Conservation (phyloP, 2,113 vertebrate genomes). For the Notarius lentiginosus region DNA sequence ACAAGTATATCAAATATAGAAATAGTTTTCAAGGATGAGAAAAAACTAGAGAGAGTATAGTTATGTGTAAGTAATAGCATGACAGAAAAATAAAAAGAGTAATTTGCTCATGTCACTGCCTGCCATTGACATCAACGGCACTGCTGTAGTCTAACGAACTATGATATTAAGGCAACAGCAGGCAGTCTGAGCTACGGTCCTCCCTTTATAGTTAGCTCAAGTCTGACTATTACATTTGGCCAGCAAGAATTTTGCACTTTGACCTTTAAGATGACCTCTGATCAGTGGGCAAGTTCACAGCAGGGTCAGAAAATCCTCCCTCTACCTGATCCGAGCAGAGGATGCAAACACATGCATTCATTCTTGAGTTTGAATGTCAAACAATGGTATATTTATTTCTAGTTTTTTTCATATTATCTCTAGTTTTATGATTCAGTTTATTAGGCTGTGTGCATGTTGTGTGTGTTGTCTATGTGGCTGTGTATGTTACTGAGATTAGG, state of each 20-base stretch:
- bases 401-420: neutral
- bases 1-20: no score
- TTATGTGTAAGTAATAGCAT: neutral
- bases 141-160: constrained; percentile 26
- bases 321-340: constrained; percentile 72
- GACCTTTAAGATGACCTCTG: constrained; percentile 81
- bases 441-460: constrained; percentile 16
- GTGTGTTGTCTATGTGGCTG: constrained; percentile 25
- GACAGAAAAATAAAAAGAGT: neutral
- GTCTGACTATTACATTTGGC: constrained; percentile 87
- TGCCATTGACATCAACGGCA: neutral
- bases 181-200: constrained; percentile 62
- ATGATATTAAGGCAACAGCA: constrained; percentile 61
- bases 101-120: neutral
- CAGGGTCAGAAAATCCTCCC: constrained; percentile 85
- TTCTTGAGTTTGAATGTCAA: constrained; percentile 17
- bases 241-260: constrained; percentile 88
- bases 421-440: neutral
- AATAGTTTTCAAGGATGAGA: neutral
- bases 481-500: constrained; percentile 7
- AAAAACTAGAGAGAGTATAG: neutral
- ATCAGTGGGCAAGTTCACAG: constrained; percentile 85
- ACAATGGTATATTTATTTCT: neutral
- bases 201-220: constrained; percentile 72
- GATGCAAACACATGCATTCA: constrained; percentile 57